These are phyloP conservation scores for Atta texana DNA, from an alignment of 1,140 invertebrate genomes.

Conservation along the genomic window DNA sequence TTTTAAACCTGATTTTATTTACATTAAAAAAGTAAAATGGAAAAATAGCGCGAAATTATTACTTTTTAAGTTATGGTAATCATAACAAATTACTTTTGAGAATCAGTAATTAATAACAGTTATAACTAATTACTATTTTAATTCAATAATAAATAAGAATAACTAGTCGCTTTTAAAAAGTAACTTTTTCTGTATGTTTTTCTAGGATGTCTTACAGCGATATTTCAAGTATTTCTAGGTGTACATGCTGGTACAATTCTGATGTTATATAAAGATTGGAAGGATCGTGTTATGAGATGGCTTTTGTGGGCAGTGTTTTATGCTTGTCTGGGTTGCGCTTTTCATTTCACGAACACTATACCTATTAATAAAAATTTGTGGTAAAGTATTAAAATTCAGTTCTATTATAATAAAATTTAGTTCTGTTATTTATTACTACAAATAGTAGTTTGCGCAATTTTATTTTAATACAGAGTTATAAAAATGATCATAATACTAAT, in stretches of 20 bases:
- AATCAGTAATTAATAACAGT: too few species aligned
- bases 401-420: background rate
- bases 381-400: slow-evolving; percentile 82
- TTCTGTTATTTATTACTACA: background rate
- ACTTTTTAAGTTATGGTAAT: too few species aligned
- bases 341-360: slow-evolving; percentile 89
- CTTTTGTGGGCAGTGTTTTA: slow-evolving; percentile 88
- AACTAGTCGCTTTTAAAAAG: too few species aligned
- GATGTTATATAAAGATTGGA: slow-evolving; percentile 89
- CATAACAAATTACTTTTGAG: too few species aligned
- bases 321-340: slow-evolving; percentile 85
- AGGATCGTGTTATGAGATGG: slow-evolving; percentile 91
- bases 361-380: slow-evolving; percentile 98
- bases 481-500: background rate
- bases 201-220: slow-evolving; percentile 88
- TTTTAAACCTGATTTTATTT: too few species aligned
- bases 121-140: too few species aligned
- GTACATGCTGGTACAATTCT: slow-evolving; percentile 94
- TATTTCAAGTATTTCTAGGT: slow-evolving; percentile 92
- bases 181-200: slow-evolving; percentile 85
- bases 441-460: background rate
- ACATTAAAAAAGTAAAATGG: too few species aligned
- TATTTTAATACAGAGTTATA: slow-evolving; percentile 4
- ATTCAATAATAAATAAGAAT: too few species aligned
- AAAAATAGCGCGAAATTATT: too few species aligned